Evolutionary conservation across 2,113 vertebrate species (phyloP).

Genomic region (Suncus etruscus): DNA sequence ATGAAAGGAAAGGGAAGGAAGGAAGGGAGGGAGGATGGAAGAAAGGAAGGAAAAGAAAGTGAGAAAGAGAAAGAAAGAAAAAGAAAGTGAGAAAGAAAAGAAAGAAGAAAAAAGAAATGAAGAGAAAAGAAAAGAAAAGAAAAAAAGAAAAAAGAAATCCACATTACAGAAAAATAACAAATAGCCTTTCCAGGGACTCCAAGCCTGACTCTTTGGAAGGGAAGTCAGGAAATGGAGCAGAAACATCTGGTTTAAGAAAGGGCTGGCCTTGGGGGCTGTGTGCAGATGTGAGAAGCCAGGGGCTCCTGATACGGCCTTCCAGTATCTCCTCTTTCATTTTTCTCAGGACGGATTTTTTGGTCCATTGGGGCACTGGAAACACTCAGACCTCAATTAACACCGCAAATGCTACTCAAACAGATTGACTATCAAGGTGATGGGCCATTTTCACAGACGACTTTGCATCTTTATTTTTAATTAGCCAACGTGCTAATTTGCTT

Average conservation of each 20-base stretch:
- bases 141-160: slow-evolving; percentile 49
- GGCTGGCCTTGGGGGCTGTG: slow-evolving; percentile 57
- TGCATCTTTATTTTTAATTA: slow-evolving; percentile 75
- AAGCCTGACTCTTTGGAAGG: slow-evolving; percentile 76
- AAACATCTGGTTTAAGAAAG: slow-evolving; percentile 76
- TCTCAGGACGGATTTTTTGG: slow-evolving; percentile 45
- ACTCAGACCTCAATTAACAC: slow-evolving; percentile 67
- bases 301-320: slow-evolving; percentile 29
- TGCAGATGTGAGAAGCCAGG: slow-evolving; percentile 69
- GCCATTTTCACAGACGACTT: slow-evolving; percentile 67
- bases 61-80: no score
- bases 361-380: slow-evolving; percentile 55
- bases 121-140: slow-evolving; percentile 48
- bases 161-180: slow-evolving; percentile 77
- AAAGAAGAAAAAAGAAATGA: no score
- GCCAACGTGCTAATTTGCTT: slow-evolving; percentile 67
- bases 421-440: slow-evolving; percentile 52
- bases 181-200: slow-evolving; percentile 74
- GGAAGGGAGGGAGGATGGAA: no score
- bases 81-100: no score
- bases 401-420: slow-evolving; percentile 63
- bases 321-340: slow-evolving; percentile 51
- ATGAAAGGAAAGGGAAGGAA: slow-evolving; percentile 76
- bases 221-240: slow-evolving; percentile 74
- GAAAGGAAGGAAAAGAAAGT: no score